Percentiles rank a stretch among this genome's conserved stretches.
These are phyloP conservation scores for Caenorhabditis sp. DNA, from an alignment of 2,888 invertebrate species.

Conservation along the genomic window DNA sequence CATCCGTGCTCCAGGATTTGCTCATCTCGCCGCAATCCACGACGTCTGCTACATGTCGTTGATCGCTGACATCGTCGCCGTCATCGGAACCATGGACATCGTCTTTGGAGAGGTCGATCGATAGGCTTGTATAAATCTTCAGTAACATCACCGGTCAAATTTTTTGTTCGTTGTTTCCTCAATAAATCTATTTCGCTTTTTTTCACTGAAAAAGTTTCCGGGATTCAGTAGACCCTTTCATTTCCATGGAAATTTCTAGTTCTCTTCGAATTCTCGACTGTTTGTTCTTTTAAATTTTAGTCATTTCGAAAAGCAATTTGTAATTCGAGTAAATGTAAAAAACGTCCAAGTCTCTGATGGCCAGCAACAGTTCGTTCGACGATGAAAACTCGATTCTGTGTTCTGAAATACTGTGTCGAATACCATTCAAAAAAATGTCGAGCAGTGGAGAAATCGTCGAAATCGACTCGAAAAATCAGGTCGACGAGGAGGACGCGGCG, in stretches of 20 bases:
- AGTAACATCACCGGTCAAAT: neutral
- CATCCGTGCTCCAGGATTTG: slow-evolving; percentile 86
- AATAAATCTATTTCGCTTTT: neutral
- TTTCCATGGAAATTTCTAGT: neutral
- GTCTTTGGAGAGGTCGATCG: slow-evolving; percentile 86
- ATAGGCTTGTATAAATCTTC: slow-evolving; percentile 54
- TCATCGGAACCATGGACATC: slow-evolving; percentile 89
- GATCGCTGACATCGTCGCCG: slow-evolving; percentile 97
- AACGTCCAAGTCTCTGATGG: too few species aligned
- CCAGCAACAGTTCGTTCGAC: neutral
- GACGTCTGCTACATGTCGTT: slow-evolving; percentile 92
- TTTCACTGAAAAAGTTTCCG: neutral
- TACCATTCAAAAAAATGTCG: slow-evolving; percentile 20
- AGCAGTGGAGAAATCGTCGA: neutral
- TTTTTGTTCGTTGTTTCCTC: slow-evolving; percentile 10
- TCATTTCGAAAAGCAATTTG: too few species aligned
- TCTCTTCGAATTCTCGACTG: too few species aligned
- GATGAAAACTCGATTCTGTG: neutral
- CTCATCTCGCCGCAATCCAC: slow-evolving; percentile 88
- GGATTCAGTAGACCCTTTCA: neutral
- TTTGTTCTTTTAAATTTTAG: too few species aligned
- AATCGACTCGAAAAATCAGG: slow-evolving; percentile 41
- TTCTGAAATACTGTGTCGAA: neutral
- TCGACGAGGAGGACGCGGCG: neutral
- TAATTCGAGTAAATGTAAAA: neutral